These are phyloP conservation scores for Diadumene lineata DNA, from an alignment of 92 coral and sea anemone species.

Conservation along the genomic window DNA sequence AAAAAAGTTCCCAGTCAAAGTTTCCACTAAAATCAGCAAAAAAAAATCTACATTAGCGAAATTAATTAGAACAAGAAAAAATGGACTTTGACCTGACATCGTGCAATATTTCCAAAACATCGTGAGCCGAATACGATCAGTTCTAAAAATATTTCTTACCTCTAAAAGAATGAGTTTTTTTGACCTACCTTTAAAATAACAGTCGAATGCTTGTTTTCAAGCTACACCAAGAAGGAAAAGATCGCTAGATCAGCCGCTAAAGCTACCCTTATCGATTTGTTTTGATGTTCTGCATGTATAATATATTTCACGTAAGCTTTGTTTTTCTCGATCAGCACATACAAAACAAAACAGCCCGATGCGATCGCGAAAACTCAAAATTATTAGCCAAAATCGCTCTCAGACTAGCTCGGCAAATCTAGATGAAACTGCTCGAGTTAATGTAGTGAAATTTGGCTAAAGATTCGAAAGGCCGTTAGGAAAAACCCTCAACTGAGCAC, in stretches of 20 bases:
- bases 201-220: too few species aligned
- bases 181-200: not conserved
- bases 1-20: too few species aligned
- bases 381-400: not conserved
- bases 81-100: not conserved
- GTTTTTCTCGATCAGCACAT: not conserved
- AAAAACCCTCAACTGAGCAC: constrained; percentile 6
- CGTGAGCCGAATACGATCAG: not conserved
- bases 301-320: constrained; percentile 4
- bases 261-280: not conserved
- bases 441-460: not conserved
- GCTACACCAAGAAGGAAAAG: not conserved
- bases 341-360: too few species aligned
- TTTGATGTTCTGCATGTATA: constrained; percentile 7
- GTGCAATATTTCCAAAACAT: too few species aligned
- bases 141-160: not conserved
- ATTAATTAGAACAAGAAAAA: too few species aligned
- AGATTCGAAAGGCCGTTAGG: constrained; percentile 1
- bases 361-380: too few species aligned
- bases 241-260: not conserved
- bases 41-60: not conserved
- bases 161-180: not conserved
- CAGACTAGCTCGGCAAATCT: not conserved
- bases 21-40: not conserved
- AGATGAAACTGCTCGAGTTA: not conserved